phyloP scores from a whole-genome alignment of 1,140 invertebrate species.

The Aphelinus certus region DNA sequence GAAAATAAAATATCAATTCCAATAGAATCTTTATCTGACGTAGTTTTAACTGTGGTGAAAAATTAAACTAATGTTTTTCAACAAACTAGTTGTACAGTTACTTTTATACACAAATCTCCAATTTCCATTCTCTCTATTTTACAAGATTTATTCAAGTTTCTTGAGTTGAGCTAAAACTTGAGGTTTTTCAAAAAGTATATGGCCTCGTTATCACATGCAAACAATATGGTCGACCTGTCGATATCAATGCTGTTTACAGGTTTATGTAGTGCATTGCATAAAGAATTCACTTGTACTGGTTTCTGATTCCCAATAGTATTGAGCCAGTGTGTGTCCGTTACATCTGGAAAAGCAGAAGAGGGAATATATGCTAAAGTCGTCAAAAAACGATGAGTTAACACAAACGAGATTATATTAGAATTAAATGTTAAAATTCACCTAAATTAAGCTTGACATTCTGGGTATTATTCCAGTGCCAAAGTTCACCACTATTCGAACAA shows the following conservation, averaged over 20 bases:
- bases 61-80: no score
- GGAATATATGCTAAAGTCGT: no score
- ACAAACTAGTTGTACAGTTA: background rate
- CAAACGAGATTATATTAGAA: no score
- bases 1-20: no score
- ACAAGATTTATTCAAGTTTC: background rate
- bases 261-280: constrained; percentile 77
- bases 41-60: no score
- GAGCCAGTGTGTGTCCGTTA: constrained; percentile 71
- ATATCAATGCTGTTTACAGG: constrained; percentile 84
- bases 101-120: background rate
- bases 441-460: constrained; percentile 59
- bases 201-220: constrained; percentile 86
- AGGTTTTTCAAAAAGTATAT: constrained; percentile 79
- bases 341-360: constrained; percentile 49
- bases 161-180: background rate
- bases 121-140: background rate
- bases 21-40: no score
- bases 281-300: constrained; percentile 76
- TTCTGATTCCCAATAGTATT: constrained; percentile 73
- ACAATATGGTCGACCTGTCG: constrained; percentile 75
- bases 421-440: constrained; percentile 45
- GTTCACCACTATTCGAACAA: constrained; percentile 80
- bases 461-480: constrained; percentile 85
- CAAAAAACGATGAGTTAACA: background rate